Conservation (phyloP, 1,140 invertebrate genomes). For the Marisa cornuarietis region DNA sequence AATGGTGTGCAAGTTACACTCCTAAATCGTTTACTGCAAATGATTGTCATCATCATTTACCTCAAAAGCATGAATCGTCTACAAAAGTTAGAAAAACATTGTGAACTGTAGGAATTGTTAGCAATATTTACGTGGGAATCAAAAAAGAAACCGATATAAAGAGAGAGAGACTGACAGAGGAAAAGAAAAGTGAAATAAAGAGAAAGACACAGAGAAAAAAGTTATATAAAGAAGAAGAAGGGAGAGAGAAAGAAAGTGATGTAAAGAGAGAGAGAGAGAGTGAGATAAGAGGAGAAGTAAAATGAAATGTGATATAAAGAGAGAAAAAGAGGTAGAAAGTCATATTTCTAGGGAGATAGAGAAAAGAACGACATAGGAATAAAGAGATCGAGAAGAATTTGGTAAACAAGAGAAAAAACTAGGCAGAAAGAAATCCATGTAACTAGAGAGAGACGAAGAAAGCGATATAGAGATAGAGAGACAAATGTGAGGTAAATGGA, state of each 20-base stretch:
- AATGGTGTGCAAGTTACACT: no score
- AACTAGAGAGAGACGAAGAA: neutral
- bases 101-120: no score
- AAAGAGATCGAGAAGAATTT: no score
- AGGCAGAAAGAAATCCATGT: neutral
- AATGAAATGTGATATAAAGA: neutral
- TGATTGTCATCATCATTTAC: no score
- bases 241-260: neutral
- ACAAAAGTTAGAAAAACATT: no score
- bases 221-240: neutral
- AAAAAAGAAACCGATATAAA: neutral
- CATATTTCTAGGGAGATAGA: neutral
- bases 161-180: neutral
- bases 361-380: neutral
- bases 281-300: neutral
- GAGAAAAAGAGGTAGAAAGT: neutral
- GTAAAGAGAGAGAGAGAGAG: neutral
- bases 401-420: neutral
- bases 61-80: no score
- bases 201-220: neutral
- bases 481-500: neutral
- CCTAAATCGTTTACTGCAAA: no score
- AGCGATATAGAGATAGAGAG: neutral
- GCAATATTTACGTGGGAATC: neutral
- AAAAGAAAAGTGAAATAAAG: slow-evolving; percentile 1